These are phyloP conservation scores for Stenotaenia linearis DNA, from an alignment of 2,888 invertebrate species.

Conservation along the genomic window DNA sequence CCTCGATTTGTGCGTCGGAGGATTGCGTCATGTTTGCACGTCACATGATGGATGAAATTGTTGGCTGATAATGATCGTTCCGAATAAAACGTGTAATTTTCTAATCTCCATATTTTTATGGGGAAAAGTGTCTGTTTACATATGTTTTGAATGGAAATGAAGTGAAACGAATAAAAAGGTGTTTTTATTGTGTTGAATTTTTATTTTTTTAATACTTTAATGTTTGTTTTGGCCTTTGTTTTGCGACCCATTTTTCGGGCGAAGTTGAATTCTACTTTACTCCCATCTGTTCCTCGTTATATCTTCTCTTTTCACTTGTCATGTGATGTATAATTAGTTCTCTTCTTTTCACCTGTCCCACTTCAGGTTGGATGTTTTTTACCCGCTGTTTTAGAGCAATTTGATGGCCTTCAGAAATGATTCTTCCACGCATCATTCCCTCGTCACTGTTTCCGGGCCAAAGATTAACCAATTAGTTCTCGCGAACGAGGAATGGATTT, in stretches of 20 bases:
- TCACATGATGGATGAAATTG: not conserved
- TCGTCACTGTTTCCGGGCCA: not conserved
- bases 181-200: too few species aligned
- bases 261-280: not conserved
- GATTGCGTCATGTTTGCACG: not conserved
- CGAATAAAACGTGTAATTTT: not conserved
- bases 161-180: too few species aligned
- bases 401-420: not conserved
- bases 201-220: too few species aligned
- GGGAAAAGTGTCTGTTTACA: too few species aligned
- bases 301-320: not conserved
- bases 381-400: too few species aligned
- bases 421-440: not conserved
- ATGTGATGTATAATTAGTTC: not conserved
- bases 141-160: not conserved
- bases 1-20: not conserved
- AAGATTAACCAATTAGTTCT: not conserved
- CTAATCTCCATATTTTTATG: not conserved
- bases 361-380: not conserved
- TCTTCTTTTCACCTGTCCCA: not conserved
- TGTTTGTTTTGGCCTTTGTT: too few species aligned
- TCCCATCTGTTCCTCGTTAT: not conserved
- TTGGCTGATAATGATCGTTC: too few species aligned
- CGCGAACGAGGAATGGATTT: not conserved
- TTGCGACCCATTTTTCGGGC: too few species aligned